Evolutionary conservation across 2,888 invertebrate species (phyloP), one percentile per base, ranked within the genome.

Genomic region (Harpagoxenus sublaevis): DNA sequence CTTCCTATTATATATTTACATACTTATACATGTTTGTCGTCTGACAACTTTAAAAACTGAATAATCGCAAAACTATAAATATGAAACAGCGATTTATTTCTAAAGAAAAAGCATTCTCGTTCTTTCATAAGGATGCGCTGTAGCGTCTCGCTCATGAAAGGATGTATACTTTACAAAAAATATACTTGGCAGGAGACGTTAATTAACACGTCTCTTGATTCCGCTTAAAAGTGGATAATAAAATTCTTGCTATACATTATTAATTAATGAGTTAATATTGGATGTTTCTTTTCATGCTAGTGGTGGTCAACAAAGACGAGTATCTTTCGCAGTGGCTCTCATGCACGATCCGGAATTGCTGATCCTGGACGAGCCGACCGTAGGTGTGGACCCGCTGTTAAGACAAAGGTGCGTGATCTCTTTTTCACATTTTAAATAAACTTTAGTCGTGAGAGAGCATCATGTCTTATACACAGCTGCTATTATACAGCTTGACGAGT

Each of bases 291-390:
- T 87, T 83, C 81, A 85, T 85, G 85, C 91, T 94, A 98, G 99
- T 95, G 98, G 99, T 91, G 98, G 99, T 45, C 98, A 99, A 95
- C 98, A 98, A 95, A 96, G 99, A 79, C 96, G 99, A 86, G 98
- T 98, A 0, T 98, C 98, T 0, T 98, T 99, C 95, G 98, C 98
- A 1, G 98, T 98, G 53, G 98, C 98, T 0, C 96, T 99, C 31
- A 97, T 99, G 97, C 98, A 99, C 94, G 98, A 98, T 95, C 99
- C 99, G 0, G 98, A 98, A 95, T 96, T 99, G 65, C 96, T 99
- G 86, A 98, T 99, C 95, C 96, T 99, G 86, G 99, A 99, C 94
- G 99, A 99, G 95, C 98, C 98, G 0, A 99, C 98, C 0, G 98
- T 99, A 66, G 98, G 98, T 4, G 98, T 99, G 82, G 98, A 99